Evolutionary conservation across 2,888 invertebrate genomes (phyloP).

Genomic region (Caenorhabditis parvicauda): DNA sequence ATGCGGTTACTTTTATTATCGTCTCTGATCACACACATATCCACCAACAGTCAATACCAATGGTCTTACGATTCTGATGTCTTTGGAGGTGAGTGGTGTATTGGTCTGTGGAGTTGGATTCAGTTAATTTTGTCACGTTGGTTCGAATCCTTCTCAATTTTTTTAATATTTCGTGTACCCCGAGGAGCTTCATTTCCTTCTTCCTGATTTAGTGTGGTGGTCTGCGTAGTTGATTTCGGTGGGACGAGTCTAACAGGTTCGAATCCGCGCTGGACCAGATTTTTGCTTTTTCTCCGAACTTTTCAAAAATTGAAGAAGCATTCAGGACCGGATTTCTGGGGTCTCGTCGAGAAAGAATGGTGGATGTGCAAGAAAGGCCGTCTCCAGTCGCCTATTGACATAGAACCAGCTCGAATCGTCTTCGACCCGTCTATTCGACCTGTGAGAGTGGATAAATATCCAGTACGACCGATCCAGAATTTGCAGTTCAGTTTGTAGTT

Average conservation of each 20-base stretch:
- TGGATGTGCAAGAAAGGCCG: conserved; percentile 92
- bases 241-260: not conserved
- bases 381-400: conserved; percentile 92
- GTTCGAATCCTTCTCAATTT: too few relatives aligned
- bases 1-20: not conserved
- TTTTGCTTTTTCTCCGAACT: not conserved
- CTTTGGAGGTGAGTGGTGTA: conserved; percentile 33
- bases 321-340: conserved; percentile 94
- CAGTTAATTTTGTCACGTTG: too few relatives aligned
- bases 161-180: too few relatives aligned
- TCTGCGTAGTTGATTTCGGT: too few relatives aligned
- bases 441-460: conserved; percentile 88
- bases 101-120: too few relatives aligned
- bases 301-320: not conserved
- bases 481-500: too few relatives aligned
- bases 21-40: not conserved
- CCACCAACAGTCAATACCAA: conserved; percentile 29
- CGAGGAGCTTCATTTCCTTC: too few relatives aligned
- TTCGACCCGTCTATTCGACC: conserved; percentile 90
- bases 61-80: conserved; percentile 46
- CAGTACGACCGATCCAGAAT: too few relatives aligned
- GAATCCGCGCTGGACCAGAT: too few relatives aligned
- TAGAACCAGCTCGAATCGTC: conserved; percentile 86
- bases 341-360: conserved; percentile 93
- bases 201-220: too few relatives aligned